Evolutionary conservation across 2,797 vertebrate species (phyloP).

Genomic region (Melanotaenia nigrans): DNA sequence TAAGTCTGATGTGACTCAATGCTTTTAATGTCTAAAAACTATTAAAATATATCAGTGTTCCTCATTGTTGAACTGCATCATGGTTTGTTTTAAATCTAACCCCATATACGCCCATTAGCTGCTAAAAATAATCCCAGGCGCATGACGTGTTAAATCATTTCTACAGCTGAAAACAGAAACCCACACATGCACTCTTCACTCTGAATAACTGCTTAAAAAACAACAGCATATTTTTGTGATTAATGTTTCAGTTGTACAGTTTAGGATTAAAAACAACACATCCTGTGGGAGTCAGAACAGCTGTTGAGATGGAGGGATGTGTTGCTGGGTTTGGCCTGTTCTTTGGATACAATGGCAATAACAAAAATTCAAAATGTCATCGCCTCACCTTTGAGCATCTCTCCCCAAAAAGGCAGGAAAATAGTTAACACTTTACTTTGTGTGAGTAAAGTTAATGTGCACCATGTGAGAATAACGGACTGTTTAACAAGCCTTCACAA

Average conservation of each 20-base stretch:
- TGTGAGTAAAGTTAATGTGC: not conserved
- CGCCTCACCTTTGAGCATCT: not conserved
- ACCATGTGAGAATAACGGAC: not conserved
- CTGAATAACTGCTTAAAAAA: slow-evolving; percentile 1
- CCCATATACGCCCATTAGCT: slow-evolving; percentile 1
- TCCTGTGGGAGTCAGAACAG: not conserved
- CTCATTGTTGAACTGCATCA: not conserved
- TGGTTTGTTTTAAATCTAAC: slow-evolving; percentile 4
- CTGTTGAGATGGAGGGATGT: not conserved
- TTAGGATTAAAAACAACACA: not conserved
- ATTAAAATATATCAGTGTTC: not conserved
- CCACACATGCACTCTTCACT: not conserved
- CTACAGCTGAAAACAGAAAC: not conserved
- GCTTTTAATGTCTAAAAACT: not conserved
- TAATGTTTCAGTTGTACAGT: not conserved
- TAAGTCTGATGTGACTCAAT: not conserved
- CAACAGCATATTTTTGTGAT: not conserved
- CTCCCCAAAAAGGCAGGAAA: not conserved
- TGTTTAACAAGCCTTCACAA: not conserved
- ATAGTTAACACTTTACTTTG: not conserved
- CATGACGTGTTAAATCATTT: slow-evolving; percentile 6
- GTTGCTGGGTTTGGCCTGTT: not conserved
- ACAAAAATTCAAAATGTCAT: not conserved
- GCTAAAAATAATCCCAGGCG: not conserved
- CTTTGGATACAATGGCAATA: not conserved